These are phyloP conservation scores for Gymnosoma rotundatum DNA, from an alignment of 2,888 invertebrate genomes.

Conservation along the genomic window DNA sequence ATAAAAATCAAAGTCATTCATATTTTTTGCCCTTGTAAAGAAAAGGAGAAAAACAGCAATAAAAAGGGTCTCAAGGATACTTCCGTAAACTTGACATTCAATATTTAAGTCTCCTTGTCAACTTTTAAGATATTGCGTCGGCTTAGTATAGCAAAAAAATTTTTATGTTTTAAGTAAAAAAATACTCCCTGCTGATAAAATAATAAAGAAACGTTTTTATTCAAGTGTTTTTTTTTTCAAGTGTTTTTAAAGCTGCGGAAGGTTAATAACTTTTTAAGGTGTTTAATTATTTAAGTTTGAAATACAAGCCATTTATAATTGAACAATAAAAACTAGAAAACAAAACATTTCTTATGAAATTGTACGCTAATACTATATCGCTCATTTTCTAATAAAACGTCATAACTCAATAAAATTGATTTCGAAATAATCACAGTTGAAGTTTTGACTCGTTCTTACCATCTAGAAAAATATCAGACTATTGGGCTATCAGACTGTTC, in stretches of 20 bases:
- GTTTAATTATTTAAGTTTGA: constrained; percentile 26
- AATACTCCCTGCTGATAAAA: neutral
- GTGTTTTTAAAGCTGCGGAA: neutral
- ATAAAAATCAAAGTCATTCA: neutral
- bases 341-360: no score
- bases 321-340: no score
- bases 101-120: constrained; percentile 6
- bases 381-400: no score
- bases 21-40: constrained; percentile 21
- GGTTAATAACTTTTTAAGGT: constrained; percentile 15
- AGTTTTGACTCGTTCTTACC: no score
- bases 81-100: constrained; percentile 27
- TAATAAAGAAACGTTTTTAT: neutral
- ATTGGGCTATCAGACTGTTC: no score
- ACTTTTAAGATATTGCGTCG: neutral
- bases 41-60: constrained; percentile 1
- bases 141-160: neutral
- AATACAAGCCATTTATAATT: neutral
- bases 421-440: no score
- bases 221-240: neutral
- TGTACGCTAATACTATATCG: no score
- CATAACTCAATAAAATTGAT: no score
- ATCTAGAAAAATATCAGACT: no score
- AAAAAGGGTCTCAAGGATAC: constrained; percentile 49
- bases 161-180: neutral